phyloP scores from a whole-genome alignment of 2,113 vertebrate genomes.

The Siniperca chuatsi region DNA sequence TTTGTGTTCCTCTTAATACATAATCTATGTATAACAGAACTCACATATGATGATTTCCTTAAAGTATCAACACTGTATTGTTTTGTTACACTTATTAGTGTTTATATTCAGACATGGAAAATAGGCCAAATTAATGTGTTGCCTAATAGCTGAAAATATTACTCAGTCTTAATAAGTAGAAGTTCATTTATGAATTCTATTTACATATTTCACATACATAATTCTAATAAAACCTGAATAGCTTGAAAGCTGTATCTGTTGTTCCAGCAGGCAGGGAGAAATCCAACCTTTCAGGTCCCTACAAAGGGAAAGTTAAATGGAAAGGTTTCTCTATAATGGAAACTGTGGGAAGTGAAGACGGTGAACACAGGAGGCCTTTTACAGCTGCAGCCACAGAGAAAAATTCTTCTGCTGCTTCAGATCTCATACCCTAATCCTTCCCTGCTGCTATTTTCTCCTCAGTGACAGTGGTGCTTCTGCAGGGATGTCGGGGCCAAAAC shows the following conservation, averaged over 20 bases:
- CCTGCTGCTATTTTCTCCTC: constrained; percentile 39
- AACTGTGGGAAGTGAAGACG: constrained; percentile 10
- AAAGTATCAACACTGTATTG: constrained; percentile 13
- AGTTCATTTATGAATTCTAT: background rate
- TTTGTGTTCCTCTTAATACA: background rate
- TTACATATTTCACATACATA: background rate
- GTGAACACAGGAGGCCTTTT: background rate
- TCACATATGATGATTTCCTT: constrained; percentile 11
- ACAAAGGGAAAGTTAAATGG: background rate
- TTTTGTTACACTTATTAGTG: background rate
- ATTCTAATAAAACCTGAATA: background rate
- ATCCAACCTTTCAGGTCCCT: background rate
- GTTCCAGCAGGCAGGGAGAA: background rate
- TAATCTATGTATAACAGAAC: constrained; percentile 1
- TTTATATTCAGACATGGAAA: background rate
- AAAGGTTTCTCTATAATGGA: constrained; percentile 6
- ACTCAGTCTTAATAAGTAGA: background rate
- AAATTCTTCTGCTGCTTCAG: constrained; percentile 11
- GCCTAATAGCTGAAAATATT: background rate
- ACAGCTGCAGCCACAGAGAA: constrained; percentile 16
- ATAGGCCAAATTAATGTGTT: background rate
- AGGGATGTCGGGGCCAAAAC: constrained; percentile 7
- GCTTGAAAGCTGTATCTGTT: background rate
- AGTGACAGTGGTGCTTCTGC: constrained; percentile 4
- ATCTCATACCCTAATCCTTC: constrained; percentile 18